phyloP scores from a whole-genome alignment of 2,888 invertebrate genomes.

The Bedellia somnulentella region DNA sequence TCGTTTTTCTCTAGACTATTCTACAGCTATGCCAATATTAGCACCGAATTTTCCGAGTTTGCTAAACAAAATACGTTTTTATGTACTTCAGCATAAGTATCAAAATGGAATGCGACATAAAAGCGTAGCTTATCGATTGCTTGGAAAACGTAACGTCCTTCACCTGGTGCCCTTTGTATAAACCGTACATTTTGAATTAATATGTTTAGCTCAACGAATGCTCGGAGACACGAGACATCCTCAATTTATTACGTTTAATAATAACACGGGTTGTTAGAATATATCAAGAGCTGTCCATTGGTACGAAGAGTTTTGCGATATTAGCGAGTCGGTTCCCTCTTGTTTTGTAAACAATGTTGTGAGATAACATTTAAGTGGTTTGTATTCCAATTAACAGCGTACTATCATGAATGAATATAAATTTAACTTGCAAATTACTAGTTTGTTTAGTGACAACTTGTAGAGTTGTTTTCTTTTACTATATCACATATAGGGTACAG shows the following conservation, averaged over 20 bases:
- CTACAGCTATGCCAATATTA: slow-evolving; percentile 2
- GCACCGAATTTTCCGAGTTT: background rate
- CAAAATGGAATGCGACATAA: background rate
- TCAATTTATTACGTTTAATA: no score
- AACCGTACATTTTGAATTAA: slow-evolving; percentile 15
- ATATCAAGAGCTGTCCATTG: background rate
- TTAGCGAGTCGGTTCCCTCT: no score
- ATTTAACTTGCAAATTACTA: no score
- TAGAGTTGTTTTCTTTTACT: no score
- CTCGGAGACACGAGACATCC: background rate
- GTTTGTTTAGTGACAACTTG: no score
- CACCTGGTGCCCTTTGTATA: slow-evolving; percentile 46
- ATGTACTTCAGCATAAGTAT: background rate
- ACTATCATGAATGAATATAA: no score
- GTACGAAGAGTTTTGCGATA: no score
- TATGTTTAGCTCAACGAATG: background rate
- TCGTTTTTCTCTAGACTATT: no score
- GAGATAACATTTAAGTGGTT: no score
- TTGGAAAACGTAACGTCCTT: slow-evolving; percentile 33
- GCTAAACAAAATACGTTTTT: background rate
- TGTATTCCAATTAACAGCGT: no score
- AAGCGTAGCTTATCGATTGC: slow-evolving; percentile 33
- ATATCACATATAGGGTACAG: no score
- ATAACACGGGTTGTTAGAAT: slow-evolving; percentile 2
- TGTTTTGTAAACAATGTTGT: no score